Base-by-base conservation (phyloP, 2,113 vertebrate genomes). In the Saiga tatarica region DNA sequence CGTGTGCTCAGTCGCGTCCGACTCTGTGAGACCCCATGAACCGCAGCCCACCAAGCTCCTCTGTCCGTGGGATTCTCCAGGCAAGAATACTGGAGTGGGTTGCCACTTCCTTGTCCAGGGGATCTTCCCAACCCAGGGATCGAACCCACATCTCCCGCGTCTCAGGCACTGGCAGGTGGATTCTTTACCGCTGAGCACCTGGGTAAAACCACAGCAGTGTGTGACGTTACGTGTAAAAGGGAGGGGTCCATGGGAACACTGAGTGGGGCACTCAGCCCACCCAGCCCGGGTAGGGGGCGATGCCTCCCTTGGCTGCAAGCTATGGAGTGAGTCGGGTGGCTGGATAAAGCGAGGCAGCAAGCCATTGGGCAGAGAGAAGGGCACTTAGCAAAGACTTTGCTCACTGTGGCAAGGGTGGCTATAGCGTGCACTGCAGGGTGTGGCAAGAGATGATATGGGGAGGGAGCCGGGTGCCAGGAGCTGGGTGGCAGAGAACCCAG, bases 1-100 rank as follows among this genome's bases (percentile, higher is more conserved):
- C 42, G 23, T 42, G 23, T 26, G 11, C 36, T 42, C 11, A 26
- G 2, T 42, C 0, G 12, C 0, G 3, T 42, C 23, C 1, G 3
- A 25, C 36, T 76, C 36, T 14, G 33, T 71, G 36, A 19, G 36
- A 26, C 36, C 23, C 23, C 36, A 7, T 26, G 71, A 21, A 42
- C 23, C 4, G 1, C 36, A 76, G 71, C 23, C 36, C 71, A 7
- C 71, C 36, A 76, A 36, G 36, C 71, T 76, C 23, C 71, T 76
- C 39, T 42, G 71, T 76, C 36, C 71, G 1, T 76, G 39, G 39
- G 39, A 13, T 42, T 76, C 71, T 76, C 71, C 39, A 42, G 71
- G 36, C 71, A 76, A 26, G 71, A 76, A 42, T 7, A 76, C 71
- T 42, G 39, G 36, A 39, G 36, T 76, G 36, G 23, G 71, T 7